Evolutionary conservation across 2,797 vertebrate genomes (phyloP), one percentile per base, ranked within the genome.

Genomic region (Pseudotriccus pelzelni): DNA sequence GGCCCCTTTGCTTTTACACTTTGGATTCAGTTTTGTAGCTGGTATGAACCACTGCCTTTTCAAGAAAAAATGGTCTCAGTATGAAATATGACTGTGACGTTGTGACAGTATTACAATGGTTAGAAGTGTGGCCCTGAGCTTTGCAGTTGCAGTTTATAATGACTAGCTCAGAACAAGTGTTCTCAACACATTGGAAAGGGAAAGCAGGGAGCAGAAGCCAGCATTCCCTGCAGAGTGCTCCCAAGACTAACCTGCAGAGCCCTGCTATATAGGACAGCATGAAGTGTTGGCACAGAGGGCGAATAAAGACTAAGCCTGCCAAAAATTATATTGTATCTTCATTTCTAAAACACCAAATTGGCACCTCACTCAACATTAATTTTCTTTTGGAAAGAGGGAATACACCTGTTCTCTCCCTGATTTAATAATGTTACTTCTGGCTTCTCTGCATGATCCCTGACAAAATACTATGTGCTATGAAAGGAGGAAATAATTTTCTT

Each of bases 351-450:
- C 63, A 66, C 6, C 21, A 16, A 82, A 74, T 69, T 89, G 78
- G 79, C 43, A 84, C 41, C 44, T 76, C 46, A 75, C 1, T 66
- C 66, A 72, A 50, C 6, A 32, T 76, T 63, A 50, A 80, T 77
- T 56, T 84, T 87, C 44, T 21, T 87, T 56, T 50, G 34, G 41
- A 84, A 90, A 73, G 28, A 36, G 37, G 49, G 59, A 95, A 67
- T 70, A 83, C 47, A 94, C 78, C 78, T 87, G 68, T 70, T 87
- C 41, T 46, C 34, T 49, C 78, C 30, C 56, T 50, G 30, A 83
- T 94, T 91, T 86, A 90, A 91, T 82, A 74, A 60, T 2, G 7
- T 52, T 89, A 80, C 73, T 96, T 94, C 89, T 95, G 89, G 79
- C 79, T 82, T 76, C 95, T 56, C 81, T 82, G 59, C 74, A 69